Evolutionary conservation across 2,113 vertebrate species (phyloP).

Genomic region (Trematomus loennbergii): DNA sequence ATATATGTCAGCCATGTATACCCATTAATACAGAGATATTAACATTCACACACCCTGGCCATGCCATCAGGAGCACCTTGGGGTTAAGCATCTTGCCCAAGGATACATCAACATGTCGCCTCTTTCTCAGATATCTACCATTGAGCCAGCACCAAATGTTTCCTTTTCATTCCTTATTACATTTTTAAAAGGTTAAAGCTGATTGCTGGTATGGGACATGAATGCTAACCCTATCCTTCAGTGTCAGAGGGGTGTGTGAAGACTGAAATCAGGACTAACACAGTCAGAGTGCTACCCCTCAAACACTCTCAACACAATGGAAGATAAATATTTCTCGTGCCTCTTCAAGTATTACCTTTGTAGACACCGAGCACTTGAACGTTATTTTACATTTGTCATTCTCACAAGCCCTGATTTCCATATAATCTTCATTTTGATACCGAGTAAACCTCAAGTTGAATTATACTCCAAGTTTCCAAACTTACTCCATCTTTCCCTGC

Average conservation of each 20-base stretch:
- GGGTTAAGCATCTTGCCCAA: no score
- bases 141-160: neutral
- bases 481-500: neutral
- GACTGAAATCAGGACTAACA: neutral
- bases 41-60: no score
- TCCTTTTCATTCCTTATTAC: neutral
- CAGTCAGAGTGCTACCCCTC: neutral
- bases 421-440: conserved; percentile 35
- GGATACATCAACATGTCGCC: neutral
- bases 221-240: neutral
- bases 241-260: neutral
- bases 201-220: neutral
- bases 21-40: no score
- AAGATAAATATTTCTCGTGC: neutral
- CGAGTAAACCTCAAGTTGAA: neutral
- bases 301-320: neutral
- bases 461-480: neutral
- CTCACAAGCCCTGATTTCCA: neutral
- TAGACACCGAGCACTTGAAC: neutral
- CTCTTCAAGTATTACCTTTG: neutral
- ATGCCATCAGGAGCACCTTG: no score
- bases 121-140: neutral
- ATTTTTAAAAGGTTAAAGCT: neutral
- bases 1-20: no score
- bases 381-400: conserved; percentile 6